Evolutionary conservation across 2,888 invertebrate species (phyloP), one percentile per base, ranked within the genome.

Genomic region (Alitta virens): DNA sequence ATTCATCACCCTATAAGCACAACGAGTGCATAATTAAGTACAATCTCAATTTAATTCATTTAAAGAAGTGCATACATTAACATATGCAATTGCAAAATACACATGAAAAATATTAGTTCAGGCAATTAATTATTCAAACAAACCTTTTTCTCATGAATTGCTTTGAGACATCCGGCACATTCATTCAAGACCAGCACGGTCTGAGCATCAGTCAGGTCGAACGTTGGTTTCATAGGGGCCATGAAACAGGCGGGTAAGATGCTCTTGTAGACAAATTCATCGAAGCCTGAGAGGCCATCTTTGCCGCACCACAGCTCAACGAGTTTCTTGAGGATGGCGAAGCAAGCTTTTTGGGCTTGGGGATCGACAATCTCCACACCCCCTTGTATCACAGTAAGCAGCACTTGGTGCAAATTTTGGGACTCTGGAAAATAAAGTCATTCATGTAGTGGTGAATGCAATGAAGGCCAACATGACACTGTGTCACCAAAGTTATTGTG

Each of bases 221-320:
- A 85, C 14, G 82, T 78, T 14, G 80, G 78, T 72, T 83, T 84
- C 68, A 85, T 70, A 0, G 85, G 85, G 16, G 84, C 85, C 71
- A 83, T 68, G 71, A 86, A 84, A 70, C 85, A 86, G 5, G 85
- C 84, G 23, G 85, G 85, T 18, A 85, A 78, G 64, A 85, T 83
- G 65, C 81, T 79, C 64, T 84, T 81, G 73, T 84, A 85, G 64
- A 84, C 80, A 68, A 85, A 85, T 59, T 84, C 83, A 25, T 80
- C 77, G 74, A 85, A 85, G 3, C 83, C 83, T 9, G 73, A 72
- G 18, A 83, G 71, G 7, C 75, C 78, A 65, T 82, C 79, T n/a
- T 76, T 78, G 12, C 81, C 82, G 66, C 68, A 69, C 66, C 69
- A 71, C 14, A 82, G 69, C 61, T 84, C 84, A 1, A 85, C 80